phyloP scores from a whole-genome alignment of 2,113 vertebrate species.

The Gallinago media region DNA sequence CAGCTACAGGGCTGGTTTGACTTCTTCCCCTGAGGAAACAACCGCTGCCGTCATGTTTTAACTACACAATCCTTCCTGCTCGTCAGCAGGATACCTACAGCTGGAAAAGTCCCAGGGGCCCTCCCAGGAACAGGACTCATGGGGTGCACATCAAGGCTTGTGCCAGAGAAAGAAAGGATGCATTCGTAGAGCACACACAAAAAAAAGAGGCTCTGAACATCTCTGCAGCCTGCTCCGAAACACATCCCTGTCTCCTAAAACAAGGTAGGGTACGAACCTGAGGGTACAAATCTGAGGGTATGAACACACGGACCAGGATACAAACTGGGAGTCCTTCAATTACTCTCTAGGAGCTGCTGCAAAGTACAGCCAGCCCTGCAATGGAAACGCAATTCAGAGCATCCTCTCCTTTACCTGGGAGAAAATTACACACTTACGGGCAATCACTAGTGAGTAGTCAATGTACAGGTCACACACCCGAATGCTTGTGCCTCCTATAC shows the following conservation, averaged over 20 bases:
- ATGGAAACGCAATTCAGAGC: not conserved
- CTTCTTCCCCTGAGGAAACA: constrained; percentile 34
- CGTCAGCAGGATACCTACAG: constrained; percentile 23
- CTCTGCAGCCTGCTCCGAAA: not conserved
- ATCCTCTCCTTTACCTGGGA: not conserved
- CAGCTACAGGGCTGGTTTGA: constrained; percentile 13
- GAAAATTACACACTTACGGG: not conserved
- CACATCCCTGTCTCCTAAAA: not conserved
- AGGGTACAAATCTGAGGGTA: not conserved
- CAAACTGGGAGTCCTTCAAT: not conserved
- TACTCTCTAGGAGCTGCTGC: not conserved
- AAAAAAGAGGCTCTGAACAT: not conserved
- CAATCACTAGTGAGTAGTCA: accelerated
- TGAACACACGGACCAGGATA: not conserved
- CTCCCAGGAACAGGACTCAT: not conserved
- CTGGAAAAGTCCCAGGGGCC: not conserved
- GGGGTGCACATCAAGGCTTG: not conserved
- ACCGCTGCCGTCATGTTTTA: not conserved
- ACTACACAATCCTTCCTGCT: not conserved
- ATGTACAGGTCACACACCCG: not conserved
- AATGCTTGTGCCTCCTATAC: not conserved
- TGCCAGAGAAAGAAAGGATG: not conserved
- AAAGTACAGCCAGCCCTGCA: not conserved
- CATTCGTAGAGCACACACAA: not conserved
- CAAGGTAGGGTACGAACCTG: not conserved